Percentiles rank a stretch among this genome's conserved stretches.
Conservation (phyloP, 2,888 invertebrate species). For the Hirtodrosophila confusa region DNA sequence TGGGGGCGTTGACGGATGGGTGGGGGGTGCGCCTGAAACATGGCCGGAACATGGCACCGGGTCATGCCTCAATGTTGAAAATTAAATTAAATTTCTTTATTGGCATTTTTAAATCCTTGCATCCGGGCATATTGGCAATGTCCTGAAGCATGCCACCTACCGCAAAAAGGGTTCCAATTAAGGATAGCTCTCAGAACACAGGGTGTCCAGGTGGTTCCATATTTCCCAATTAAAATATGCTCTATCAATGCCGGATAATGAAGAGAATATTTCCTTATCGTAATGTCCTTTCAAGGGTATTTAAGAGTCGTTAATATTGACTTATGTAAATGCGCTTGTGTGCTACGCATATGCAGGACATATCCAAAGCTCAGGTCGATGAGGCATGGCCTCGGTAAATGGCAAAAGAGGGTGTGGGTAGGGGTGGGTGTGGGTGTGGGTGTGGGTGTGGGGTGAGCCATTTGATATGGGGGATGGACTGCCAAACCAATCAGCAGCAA, state of each 20-base stretch:
- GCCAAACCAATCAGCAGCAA: slow-evolving; percentile 76
- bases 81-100: slow-evolving; percentile 76
- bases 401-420: not conserved
- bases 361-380: slow-evolving; percentile 49
- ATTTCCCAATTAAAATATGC: too few relatives aligned
- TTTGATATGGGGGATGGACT: slow-evolving; percentile 34
- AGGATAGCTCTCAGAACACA: too few relatives aligned
- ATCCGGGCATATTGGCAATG: slow-evolving; percentile 8
- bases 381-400: not conserved
- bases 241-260: too few relatives aligned
- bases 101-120: slow-evolving; percentile 49
- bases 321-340: slow-evolving; percentile 26
- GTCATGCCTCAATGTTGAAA: slow-evolving; percentile 55
- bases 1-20: not conserved
- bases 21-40: not conserved
- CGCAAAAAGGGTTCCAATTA: not conserved
- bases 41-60: slow-evolving; percentile 10
- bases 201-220: too few relatives aligned
- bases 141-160: not conserved
- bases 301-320: not conserved
- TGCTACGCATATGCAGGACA: slow-evolving; percentile 47
- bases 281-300: slow-evolving; percentile 17
- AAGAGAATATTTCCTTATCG: not conserved
- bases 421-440: not conserved
- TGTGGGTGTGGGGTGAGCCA: not conserved